Percentiles rank a stretch among this genome's conserved stretches.
phyloP scores from a whole-genome alignment of 2,797 vertebrate genomes.

The Limosa lapponica region DNA sequence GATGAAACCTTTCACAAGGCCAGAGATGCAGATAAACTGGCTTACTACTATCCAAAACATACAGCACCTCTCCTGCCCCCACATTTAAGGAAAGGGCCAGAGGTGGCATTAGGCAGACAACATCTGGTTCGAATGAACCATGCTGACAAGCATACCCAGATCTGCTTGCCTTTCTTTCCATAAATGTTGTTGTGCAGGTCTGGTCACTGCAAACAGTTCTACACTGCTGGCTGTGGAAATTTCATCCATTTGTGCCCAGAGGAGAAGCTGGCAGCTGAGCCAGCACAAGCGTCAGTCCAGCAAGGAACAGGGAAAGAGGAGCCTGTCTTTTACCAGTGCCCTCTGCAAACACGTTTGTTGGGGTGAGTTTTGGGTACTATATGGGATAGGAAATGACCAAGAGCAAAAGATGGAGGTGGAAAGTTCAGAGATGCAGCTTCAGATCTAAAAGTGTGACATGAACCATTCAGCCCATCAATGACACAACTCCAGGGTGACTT shows the following conservation, averaged over 20 bases:
- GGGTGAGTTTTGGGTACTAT: not conserved
- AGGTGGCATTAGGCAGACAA: not conserved
- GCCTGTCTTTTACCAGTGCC: not conserved
- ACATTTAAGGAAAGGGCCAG: not conserved
- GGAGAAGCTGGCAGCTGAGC: not conserved
- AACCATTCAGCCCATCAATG: not conserved
- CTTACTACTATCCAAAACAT: not conserved
- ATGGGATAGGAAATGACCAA: not conserved
- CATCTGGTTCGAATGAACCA: not conserved
- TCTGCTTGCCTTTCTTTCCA: not conserved
- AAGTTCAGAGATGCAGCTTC: not conserved
- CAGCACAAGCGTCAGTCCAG: not conserved
- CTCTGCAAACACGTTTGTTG: not conserved
- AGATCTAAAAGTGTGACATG: not conserved
- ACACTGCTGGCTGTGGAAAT: not conserved
- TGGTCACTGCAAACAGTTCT: not conserved
- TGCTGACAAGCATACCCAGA: not conserved
- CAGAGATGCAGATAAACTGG: not conserved
- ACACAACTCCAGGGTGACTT: not conserved
- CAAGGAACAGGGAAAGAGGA: not conserved
- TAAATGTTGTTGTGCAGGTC: not conserved
- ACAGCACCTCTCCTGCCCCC: not conserved
- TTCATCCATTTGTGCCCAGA: not conserved
- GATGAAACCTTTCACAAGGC: not conserved
- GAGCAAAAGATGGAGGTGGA: not conserved